A percentile compares a stretch with the other conserved stretches of the same genome.
Evolutionary conservation across 2,113 vertebrate genomes (phyloP).

Genomic region (Podarcis raffonei): DNA sequence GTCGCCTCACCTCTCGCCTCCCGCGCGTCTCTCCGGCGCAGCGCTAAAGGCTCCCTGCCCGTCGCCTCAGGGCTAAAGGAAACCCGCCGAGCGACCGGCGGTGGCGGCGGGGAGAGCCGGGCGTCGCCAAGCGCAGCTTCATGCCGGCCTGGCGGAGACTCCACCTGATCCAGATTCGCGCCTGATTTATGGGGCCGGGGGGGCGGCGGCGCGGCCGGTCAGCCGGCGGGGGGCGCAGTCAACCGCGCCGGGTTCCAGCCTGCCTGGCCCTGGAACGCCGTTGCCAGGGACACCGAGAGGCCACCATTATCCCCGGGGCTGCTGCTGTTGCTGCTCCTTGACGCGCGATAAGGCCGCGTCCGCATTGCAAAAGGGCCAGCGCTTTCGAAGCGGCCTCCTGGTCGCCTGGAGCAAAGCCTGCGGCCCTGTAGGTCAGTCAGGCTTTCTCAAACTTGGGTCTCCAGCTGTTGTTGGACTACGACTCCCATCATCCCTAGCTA

Average conservation of each 20-base stretch:
- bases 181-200: not conserved
- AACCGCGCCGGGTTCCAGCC: not conserved
- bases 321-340: not conserved
- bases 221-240: not conserved
- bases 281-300: constrained; percentile 1
- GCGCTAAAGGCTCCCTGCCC: not conserved
- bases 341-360: not conserved
- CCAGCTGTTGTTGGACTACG: too few species aligned
- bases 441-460: too few species aligned
- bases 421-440: too few species aligned
- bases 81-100: not conserved
- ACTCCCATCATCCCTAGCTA: too few species aligned
- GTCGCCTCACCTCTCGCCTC: not conserved
- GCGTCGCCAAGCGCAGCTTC: not conserved
- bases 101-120: not conserved
- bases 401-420: not conserved
- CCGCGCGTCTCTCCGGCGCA: not conserved
- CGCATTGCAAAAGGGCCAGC: not conserved
- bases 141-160: not conserved
- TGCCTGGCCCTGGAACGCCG: not conserved
- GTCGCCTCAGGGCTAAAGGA: not conserved
- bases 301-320: not conserved
- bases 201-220: not conserved
- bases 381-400: too few species aligned
- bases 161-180: not conserved